Conservation (phyloP, 1,140 invertebrate genomes). For the Micrasema longulum region DNA sequence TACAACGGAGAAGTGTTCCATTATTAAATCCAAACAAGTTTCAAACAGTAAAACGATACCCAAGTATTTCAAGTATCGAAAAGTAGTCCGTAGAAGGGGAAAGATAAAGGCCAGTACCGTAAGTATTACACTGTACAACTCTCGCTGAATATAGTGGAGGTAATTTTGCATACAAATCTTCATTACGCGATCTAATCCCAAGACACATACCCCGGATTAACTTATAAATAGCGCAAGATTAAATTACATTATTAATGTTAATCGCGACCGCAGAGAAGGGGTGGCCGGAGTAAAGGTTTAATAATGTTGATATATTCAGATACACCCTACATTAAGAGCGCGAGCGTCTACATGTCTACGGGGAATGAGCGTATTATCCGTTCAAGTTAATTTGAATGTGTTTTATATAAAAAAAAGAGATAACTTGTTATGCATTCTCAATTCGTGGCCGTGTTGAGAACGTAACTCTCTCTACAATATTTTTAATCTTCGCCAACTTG, state of each 20-base stretch:
- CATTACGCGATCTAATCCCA: conserved; percentile 7
- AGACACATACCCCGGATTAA: conserved; percentile 2
- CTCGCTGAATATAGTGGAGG: not conserved
- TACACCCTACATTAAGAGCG: not conserved
- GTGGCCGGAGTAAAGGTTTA: conserved; percentile 6
- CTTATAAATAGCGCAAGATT: conserved; percentile 27
- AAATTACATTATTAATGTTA: conserved; percentile 33
- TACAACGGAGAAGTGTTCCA: not conserved
- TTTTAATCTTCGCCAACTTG: too few species aligned
- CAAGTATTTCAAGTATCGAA: not conserved
- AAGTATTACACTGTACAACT: not conserved
- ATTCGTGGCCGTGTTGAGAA: too few species aligned
- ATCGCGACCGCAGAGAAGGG: conserved; percentile 3
- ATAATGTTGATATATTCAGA: conserved; percentile 3
- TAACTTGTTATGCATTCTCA: too few species aligned
- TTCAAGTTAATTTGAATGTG: too few species aligned
- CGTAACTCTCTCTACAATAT: too few species aligned
- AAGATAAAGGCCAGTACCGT: not conserved
- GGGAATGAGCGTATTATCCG: not conserved
- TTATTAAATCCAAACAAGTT: conserved; percentile 1
- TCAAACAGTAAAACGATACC: not conserved
- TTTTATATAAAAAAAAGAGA: too few species aligned
- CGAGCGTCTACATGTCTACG: not conserved
- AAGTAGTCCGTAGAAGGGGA: not conserved
- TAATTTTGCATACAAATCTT: conserved; percentile 12